Evolutionary conservation across 2,113 vertebrate genomes (phyloP).

Genomic region (Cepphus grylle): DNA sequence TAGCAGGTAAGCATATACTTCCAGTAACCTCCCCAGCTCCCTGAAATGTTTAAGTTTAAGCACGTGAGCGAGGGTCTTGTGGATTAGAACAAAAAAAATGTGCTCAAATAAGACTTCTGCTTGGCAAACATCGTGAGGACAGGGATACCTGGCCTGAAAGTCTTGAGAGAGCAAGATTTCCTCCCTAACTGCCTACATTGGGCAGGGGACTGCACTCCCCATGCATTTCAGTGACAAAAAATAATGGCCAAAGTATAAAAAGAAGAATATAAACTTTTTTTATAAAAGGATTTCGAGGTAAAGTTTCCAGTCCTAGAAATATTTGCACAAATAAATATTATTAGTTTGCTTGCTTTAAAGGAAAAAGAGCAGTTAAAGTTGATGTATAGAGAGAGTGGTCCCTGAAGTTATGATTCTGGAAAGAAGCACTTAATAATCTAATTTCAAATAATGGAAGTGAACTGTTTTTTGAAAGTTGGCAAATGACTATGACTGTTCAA

Average conservation of each 20-base stretch:
- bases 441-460: background rate
- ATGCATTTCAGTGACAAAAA: background rate
- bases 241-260: background rate
- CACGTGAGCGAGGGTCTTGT: background rate
- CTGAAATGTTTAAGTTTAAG: background rate
- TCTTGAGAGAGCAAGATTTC: background rate
- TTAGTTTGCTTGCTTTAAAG: background rate
- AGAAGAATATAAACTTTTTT: background rate
- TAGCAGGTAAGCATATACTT: background rate
- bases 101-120: background rate
- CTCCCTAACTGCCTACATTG: background rate
- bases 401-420: background rate
- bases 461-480: background rate
- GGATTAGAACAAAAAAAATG: background rate
- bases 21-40: background rate
- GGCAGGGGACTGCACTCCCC: background rate
- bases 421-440: background rate
- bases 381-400: background rate
- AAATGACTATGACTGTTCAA: background rate
- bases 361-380: background rate
- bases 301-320: background rate
- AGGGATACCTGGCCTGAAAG: background rate
- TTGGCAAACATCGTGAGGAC: accelerated
- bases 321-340: background rate
- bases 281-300: background rate